Percentiles rank a stretch among this genome's conserved stretches.
Conservation (phyloP, 2,888 invertebrate species). For the Brachypalpus laphriformis region DNA sequence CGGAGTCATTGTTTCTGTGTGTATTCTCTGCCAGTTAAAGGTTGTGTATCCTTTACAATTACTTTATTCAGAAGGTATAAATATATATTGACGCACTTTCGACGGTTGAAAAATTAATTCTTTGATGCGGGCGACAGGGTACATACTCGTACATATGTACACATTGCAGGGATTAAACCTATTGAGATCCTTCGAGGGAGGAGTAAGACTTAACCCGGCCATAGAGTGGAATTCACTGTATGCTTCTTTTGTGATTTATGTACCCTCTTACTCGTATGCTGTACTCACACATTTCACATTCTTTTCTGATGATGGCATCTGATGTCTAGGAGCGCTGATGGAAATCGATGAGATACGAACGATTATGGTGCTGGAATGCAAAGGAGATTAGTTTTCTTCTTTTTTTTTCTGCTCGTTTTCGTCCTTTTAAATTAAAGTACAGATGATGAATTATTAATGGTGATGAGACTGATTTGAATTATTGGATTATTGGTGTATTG, state of each 20-base stretch:
- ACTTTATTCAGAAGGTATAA: neutral
- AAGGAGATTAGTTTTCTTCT: constrained; percentile 5
- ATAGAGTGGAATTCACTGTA: neutral
- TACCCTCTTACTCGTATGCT: neutral
- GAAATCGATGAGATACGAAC: constrained; percentile 13
- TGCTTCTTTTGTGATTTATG: constrained; percentile 29
- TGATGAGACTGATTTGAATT: neutral
- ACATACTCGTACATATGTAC: neutral
- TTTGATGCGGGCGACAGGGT: neutral
- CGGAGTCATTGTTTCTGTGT: neutral
- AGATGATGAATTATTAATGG: neutral
- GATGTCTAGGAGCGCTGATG: constrained; percentile 2
- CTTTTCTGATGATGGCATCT: neutral
- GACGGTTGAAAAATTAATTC: neutral
- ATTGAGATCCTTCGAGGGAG: neutral
- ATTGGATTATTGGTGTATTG: constrained; percentile 4
- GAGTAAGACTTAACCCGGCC: neutral
- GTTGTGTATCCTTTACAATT: constrained; percentile 6
- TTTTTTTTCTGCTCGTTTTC: neutral
- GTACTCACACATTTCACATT: neutral
- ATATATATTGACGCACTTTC: constrained; percentile 9
- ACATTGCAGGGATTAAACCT: neutral
- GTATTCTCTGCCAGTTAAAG: neutral
- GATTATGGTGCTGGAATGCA: constrained; percentile 21
- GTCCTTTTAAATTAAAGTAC: constrained; percentile 15